A percentile compares a stretch with the other conserved stretches of the same genome.
These are phyloP conservation scores for Turdus rufiventris DNA, from an alignment of 2,113 vertebrate species.

Conservation along the genomic window DNA sequence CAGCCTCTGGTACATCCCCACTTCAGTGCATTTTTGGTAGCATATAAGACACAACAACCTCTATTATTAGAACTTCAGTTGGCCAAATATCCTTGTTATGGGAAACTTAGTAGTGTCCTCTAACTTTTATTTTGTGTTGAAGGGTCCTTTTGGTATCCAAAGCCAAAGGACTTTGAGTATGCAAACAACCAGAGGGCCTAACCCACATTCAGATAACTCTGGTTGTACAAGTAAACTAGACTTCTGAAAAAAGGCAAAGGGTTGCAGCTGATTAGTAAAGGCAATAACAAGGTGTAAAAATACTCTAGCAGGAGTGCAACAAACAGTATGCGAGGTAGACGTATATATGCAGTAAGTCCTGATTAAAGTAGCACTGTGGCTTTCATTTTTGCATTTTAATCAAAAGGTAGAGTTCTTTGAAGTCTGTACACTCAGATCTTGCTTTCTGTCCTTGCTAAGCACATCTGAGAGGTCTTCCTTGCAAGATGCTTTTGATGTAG, in stretches of 20 bases:
- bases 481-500: slow-evolving; percentile 33
- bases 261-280: slow-evolving; percentile 59
- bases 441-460: slow-evolving; percentile 36
- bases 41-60: slow-evolving; percentile 16
- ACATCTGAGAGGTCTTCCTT: slow-evolving; percentile 57
- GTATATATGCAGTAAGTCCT: slow-evolving; percentile 63
- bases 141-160: background rate
- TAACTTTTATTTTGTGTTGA: background rate
- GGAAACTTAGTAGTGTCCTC: background rate
- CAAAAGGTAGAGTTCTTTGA: slow-evolving; percentile 14
- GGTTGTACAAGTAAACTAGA: slow-evolving; percentile 34
- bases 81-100: background rate
- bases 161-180: background rate
- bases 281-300: slow-evolving; percentile 62
- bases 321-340: slow-evolving; percentile 75
- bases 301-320: slow-evolving; percentile 71
- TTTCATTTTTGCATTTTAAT: slow-evolving; percentile 62
- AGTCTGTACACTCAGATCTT: slow-evolving; percentile 2
- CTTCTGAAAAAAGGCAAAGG: slow-evolving; percentile 23
- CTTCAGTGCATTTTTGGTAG: slow-evolving; percentile 39
- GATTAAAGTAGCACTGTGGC: slow-evolving; percentile 65
- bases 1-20: background rate
- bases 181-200: background rate
- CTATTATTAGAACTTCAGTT: slow-evolving; percentile 17
- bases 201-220: slow-evolving; percentile 30